Base-by-base conservation (phyloP, 2,113 vertebrate species). In the Paralichthys olivaceus region DNA sequence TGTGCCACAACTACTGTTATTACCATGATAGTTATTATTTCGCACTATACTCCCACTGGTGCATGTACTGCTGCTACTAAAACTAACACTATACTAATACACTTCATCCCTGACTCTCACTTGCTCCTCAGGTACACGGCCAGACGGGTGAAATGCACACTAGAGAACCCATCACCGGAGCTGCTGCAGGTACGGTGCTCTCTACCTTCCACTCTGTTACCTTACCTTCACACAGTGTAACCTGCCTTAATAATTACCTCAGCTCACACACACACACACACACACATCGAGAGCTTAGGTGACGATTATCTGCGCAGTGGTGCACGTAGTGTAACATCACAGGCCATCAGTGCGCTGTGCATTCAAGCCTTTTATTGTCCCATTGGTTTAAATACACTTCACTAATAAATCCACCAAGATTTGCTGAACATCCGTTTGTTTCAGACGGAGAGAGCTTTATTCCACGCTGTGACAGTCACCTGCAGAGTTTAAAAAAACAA, bases 181-280 rank as follows among this genome's bases (percentile, higher is more conserved):
- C 49, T 2, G 14, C 49, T n/a, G 49, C 49, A n/a, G 59, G 34
- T 20, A n/a, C 25, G 15, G 2, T 29, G 14, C 56, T 19, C 58
- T 19, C 29, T 11, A 75, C 72, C 85, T 89, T 91, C 87, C 89
- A 87, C 89, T 79, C 81, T 79, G 86, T 65, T 87, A 87, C 83
- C 89, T 78, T 89, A 89, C 79, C 87, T 80, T 80, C 81, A 85
- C 70, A 85, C 80, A 75, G 86, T 72, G 86, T 80, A 89, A 84
- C 84, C 84, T 89, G 65, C 86, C 84, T 84, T 60, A 75, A 80
- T 92, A 90, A 92, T 90, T 90, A 92, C 89, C 75, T 88, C 78
- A 85, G 76, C 76, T 79, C 68, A 77, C 87, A 88, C 77, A 71
- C 26, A 77, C 84, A 84, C 77, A 55, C 51, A 51, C 51, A 57